phyloP scores from a whole-genome alignment of 2,888 invertebrate genomes.

The Drosophila falleni region DNA sequence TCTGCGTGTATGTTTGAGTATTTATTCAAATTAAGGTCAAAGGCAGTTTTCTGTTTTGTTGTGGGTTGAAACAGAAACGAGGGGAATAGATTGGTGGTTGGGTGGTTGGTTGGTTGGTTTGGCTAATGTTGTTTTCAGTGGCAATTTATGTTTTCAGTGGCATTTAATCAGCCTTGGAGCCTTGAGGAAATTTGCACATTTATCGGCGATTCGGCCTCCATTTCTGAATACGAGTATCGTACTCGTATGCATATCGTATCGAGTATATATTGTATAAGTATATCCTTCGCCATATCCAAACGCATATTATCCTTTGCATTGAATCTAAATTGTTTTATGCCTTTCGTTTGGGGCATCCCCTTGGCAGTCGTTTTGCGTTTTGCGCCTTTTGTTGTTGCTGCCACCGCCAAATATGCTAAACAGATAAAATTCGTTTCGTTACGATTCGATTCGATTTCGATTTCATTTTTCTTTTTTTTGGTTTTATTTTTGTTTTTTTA shows the following conservation, averaged over 20 bases:
- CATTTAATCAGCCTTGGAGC: conserved; percentile 71
- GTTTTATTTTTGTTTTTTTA: conserved; percentile 25
- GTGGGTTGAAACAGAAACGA: neutral
- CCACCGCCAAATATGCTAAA: conserved; percentile 64
- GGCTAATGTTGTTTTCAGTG: conserved; percentile 59
- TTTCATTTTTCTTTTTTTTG: conserved; percentile 23
- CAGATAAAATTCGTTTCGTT: conserved; percentile 54
- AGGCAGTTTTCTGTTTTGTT: conserved; percentile 21
- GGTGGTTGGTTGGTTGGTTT: conserved; percentile 8
- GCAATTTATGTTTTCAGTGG: conserved; percentile 72
- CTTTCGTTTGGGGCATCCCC: conserved; percentile 43
- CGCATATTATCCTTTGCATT: conserved; percentile 58
- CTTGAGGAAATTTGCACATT: conserved; percentile 66
- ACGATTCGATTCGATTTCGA: conserved; percentile 48
- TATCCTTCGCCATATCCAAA: conserved; percentile 24
- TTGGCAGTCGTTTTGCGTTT: conserved; percentile 46
- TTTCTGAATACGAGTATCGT: conserved; percentile 30
- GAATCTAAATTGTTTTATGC: conserved; percentile 78
- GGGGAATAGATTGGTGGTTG: conserved; percentile 1
- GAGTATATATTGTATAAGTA: conserved; percentile 23
- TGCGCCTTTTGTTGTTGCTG: conserved; percentile 34
- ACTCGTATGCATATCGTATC: conserved; percentile 28
- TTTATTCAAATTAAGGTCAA: conserved; percentile 79
- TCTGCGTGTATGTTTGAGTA: conserved; percentile 55
- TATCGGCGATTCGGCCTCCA: conserved; percentile 54